These are phyloP conservation scores for Oceanodroma tethys DNA, from an alignment of 2,113 vertebrate species.

Conservation along the genomic window DNA sequence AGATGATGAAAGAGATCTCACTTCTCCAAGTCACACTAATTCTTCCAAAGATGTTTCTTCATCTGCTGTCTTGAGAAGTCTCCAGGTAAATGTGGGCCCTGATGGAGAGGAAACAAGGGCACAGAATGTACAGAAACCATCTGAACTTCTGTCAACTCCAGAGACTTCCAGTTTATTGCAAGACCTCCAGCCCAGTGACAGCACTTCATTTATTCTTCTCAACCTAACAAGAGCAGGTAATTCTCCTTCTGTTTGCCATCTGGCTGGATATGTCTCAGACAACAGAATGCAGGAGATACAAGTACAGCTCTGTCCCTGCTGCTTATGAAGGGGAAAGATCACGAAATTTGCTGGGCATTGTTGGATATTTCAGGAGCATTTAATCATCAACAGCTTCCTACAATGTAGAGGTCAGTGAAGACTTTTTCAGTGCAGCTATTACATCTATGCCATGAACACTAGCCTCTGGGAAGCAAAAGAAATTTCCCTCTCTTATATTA, in stretches of 20 bases:
- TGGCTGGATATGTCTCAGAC: neutral
- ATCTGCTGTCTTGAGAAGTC: constrained; percentile 79
- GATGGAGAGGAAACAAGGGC: constrained; percentile 81
- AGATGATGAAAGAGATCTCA: constrained; percentile 74
- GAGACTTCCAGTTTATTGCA: constrained; percentile 85
- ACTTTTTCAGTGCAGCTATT: neutral
- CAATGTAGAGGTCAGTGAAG: neutral
- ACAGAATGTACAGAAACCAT: constrained; percentile 77
- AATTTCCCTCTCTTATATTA: neutral
- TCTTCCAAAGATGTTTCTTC: constrained; percentile 78
- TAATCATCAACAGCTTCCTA: neutral
- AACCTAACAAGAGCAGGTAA: constrained; percentile 94
- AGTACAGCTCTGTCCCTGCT: neutral
- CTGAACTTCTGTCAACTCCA: constrained; percentile 74
- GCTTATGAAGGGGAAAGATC: neutral
- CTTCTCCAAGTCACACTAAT: constrained; percentile 67
- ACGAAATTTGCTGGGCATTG: neutral
- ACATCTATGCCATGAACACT: neutral
- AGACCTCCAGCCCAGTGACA: constrained; percentile 92
- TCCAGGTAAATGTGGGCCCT: constrained; percentile 80
- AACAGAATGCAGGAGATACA: neutral
- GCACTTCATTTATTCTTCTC: constrained; percentile 92
- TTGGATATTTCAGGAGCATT: neutral
- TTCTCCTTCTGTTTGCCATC: neutral
- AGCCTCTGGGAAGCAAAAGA: neutral